phyloP scores from a whole-genome alignment of 2,797 vertebrate species.

The Lacerta viridis region DNA sequence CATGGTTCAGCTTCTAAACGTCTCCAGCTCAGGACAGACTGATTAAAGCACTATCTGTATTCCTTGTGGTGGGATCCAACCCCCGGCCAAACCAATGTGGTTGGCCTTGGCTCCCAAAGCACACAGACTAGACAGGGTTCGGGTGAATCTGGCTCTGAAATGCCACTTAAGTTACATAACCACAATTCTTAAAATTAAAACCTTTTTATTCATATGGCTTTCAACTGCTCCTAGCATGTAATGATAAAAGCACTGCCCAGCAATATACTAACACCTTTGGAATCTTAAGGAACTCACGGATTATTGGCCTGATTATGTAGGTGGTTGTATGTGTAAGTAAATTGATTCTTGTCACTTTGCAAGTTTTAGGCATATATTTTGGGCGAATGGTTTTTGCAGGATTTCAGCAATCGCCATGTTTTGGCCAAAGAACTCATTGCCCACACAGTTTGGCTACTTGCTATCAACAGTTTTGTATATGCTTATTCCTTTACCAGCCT shows the following conservation, averaged over 20 bases:
- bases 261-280: neutral
- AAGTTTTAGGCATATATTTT: neutral
- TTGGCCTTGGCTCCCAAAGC: neutral
- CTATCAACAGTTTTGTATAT: neutral
- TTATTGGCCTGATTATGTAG: neutral
- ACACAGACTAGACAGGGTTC: neutral
- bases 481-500: neutral
- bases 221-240: neutral
- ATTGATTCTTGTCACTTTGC: neutral
- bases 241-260: neutral
- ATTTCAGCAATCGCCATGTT: neutral
- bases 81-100: neutral
- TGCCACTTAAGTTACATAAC: constrained; percentile 5
- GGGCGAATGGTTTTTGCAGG: neutral
- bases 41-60: constrained; percentile 29
- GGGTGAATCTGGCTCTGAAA: neutral
- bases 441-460: neutral
- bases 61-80: constrained; percentile 21
- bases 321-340: neutral
- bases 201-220: neutral
- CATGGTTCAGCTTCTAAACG: neutral
- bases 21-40: neutral
- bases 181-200: neutral
- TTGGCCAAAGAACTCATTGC: neutral
- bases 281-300: neutral